Conservation (phyloP, 2,888 invertebrate genomes). For the Trachelus iudaicus region DNA sequence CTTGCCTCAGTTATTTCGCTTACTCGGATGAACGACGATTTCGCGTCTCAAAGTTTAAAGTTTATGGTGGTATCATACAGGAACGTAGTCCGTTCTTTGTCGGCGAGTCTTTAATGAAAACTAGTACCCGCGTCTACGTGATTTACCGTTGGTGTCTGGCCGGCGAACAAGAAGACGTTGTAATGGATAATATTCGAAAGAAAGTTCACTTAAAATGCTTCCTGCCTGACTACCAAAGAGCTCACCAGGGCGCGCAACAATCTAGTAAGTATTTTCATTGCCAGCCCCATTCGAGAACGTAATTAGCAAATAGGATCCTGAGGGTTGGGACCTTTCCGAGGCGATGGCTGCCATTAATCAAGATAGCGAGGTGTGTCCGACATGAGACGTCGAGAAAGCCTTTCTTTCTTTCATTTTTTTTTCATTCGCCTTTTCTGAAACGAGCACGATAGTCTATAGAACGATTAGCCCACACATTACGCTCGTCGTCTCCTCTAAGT, state of each 20-base stretch:
- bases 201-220: background rate
- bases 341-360: background rate
- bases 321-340: background rate
- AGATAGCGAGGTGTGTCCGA: background rate
- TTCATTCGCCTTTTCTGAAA: background rate
- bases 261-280: background rate
- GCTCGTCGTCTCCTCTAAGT: background rate
- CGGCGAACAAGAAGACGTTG: background rate
- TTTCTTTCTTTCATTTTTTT: background rate
- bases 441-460: background rate
- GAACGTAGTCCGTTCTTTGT: conserved; percentile 5
- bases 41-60: conserved; percentile 14
- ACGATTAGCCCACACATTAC: background rate
- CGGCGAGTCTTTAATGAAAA: conserved; percentile 36
- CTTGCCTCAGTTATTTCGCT: background rate
- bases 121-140: conserved; percentile 30
- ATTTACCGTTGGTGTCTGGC: conserved; percentile 28
- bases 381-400: background rate
- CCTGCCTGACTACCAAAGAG: background rate
- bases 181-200: background rate
- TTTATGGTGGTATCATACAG: background rate
- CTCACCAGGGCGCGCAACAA: background rate
- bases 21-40: conserved; percentile 10
- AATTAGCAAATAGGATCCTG: background rate
- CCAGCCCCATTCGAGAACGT: background rate